Conservation (phyloP, 2,888 invertebrate species). For the Pyralis farinalis region DNA sequence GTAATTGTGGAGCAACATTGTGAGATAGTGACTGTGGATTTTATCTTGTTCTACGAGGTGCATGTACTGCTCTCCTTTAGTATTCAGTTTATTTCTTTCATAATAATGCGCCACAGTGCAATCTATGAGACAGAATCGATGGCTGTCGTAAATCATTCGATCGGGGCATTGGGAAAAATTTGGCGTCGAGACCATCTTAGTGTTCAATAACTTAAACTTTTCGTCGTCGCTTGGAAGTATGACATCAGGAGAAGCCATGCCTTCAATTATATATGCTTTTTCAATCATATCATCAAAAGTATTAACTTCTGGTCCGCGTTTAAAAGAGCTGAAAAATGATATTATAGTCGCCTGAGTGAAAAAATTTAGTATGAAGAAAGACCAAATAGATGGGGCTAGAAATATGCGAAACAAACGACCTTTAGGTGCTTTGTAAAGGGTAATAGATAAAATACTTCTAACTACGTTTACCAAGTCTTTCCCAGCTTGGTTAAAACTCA, state of each 20-base stretch:
- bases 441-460: slow-evolving; percentile 48
- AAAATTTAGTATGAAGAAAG: slow-evolving; percentile 66
- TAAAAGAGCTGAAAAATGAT: slow-evolving; percentile 63
- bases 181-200: slow-evolving; percentile 41
- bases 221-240: slow-evolving; percentile 60
- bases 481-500: slow-evolving; percentile 53
- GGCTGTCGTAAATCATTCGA: slow-evolving; percentile 44
- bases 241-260: slow-evolving; percentile 64
- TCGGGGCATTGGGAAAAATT: slow-evolving; percentile 49
- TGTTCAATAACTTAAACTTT: slow-evolving; percentile 48
- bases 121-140: slow-evolving; percentile 62
- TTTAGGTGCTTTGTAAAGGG: slow-evolving; percentile 48
- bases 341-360: slow-evolving; percentile 63
- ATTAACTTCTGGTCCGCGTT: slow-evolving; percentile 63
- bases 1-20: slow-evolving; percentile 49
- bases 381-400: slow-evolving; percentile 55
- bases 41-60: slow-evolving; percentile 58
- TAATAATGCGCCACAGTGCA: slow-evolving; percentile 60
- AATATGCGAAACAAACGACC: slow-evolving; percentile 52
- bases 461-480: slow-evolving; percentile 60
- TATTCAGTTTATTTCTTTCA: slow-evolving; percentile 49
- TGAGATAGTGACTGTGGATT: slow-evolving; percentile 63
- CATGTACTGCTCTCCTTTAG: slow-evolving; percentile 60
- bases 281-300: slow-evolving; percentile 65
- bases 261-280: slow-evolving; percentile 61